Conservation (phyloP, 1,140 invertebrate genomes). For the Drosophila ogumai region DNA sequence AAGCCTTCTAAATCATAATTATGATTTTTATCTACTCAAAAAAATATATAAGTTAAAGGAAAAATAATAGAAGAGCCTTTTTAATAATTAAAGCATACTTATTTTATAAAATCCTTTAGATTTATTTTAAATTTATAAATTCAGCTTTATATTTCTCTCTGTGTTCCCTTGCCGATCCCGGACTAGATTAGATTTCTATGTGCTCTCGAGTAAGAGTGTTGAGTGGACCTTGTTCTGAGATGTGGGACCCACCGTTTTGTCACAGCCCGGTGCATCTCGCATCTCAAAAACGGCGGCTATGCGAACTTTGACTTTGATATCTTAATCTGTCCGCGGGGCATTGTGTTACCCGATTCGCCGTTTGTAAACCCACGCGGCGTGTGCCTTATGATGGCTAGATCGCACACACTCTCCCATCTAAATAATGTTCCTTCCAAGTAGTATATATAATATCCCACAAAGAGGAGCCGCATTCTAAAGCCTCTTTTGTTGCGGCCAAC, state of each 20-base stretch:
- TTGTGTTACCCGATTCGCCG: slow-evolving; percentile 63
- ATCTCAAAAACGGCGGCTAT: slow-evolving; percentile 58
- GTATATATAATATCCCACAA: slow-evolving; percentile 40
- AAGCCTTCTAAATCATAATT: too few relatives aligned
- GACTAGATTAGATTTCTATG: slow-evolving; percentile 65
- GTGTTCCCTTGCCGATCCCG: slow-evolving; percentile 6
- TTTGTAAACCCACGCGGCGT: slow-evolving; percentile 56
- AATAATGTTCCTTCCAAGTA: slow-evolving; percentile 2
- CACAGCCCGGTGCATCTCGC: slow-evolving; percentile 72
- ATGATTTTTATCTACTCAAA: too few relatives aligned
- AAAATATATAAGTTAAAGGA: too few relatives aligned
- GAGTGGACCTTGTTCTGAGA: slow-evolving; percentile 31
- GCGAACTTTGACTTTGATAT: slow-evolving; percentile 80
- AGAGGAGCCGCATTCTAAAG: slow-evolving; percentile 68
- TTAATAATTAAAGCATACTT: too few relatives aligned
- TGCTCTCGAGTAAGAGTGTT: slow-evolving; percentile 64
- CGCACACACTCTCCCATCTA: slow-evolving; percentile 20
- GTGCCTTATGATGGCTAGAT: slow-evolving; percentile 65
- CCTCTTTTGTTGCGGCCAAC: slow-evolving; percentile 67
- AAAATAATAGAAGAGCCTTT: too few relatives aligned
- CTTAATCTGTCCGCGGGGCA: slow-evolving; percentile 71
- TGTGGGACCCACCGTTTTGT: slow-evolving; percentile 60
- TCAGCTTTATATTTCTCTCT: neutral
- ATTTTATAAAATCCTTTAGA: neutral
- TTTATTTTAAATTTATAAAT: neutral